phyloP scores from a whole-genome alignment of 2,888 invertebrate species.

The Caenorhabditis sp. region DNA sequence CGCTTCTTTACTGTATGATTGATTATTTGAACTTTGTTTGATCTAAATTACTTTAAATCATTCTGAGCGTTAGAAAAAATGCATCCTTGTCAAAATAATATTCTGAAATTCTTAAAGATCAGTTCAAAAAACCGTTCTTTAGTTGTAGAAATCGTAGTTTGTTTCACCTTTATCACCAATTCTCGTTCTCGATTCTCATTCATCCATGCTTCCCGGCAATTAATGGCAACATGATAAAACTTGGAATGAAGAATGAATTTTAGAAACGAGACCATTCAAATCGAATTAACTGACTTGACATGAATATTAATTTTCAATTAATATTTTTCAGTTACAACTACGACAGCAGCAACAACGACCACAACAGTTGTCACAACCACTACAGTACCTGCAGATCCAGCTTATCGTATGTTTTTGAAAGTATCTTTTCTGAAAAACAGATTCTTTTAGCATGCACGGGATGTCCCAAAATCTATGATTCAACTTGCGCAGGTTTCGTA shows the following conservation, averaged over 20 bases:
- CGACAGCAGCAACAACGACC: conserved; percentile 6
- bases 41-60: too few species aligned
- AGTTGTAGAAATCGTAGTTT: neutral
- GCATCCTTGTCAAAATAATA: too few species aligned
- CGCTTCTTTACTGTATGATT: too few species aligned
- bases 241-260: too few species aligned
- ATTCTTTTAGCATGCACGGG: conserved; percentile 32
- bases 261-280: neutral
- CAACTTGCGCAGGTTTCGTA: conserved; percentile 21
- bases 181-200: neutral
- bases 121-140: neutral
- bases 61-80: too few species aligned
- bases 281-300: too few species aligned
- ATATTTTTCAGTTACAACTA: neutral
- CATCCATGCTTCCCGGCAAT: neutral
- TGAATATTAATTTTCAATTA: too few species aligned
- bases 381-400: conserved; percentile 24
- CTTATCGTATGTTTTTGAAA: neutral
- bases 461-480: conserved; percentile 34
- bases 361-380: conserved; percentile 22
- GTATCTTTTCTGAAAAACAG: neutral
- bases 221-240: neutral
- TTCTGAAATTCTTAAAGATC: too few species aligned
- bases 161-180: neutral
- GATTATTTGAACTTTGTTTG: too few species aligned